phyloP scores from a whole-genome alignment of 2,797 vertebrate genomes.

The Myripristis jacobus region DNA sequence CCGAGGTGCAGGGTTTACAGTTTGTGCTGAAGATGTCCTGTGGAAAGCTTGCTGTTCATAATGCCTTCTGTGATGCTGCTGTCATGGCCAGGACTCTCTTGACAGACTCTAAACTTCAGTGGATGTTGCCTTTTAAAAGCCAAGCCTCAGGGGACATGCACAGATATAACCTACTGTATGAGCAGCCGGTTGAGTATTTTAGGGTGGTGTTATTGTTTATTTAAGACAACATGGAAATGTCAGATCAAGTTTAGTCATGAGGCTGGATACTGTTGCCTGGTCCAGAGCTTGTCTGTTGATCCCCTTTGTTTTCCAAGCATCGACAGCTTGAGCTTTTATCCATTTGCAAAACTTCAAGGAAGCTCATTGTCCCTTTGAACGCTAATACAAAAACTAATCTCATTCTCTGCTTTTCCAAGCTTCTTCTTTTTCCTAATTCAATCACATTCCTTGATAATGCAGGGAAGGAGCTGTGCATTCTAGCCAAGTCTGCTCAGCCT shows the following conservation, averaged over 20 bases:
- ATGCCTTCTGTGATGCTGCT: not conserved
- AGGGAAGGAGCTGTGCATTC: not conserved
- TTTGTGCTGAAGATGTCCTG: not conserved
- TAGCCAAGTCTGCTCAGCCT: not conserved
- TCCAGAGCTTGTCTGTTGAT: not conserved
- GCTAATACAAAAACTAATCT: not conserved
- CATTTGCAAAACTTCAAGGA: not conserved
- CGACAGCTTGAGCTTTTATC: not conserved
- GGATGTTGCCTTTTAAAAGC: not conserved
- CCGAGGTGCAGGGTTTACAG: too few species aligned
- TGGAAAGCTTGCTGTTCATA: not conserved
- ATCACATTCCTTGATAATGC: not conserved
- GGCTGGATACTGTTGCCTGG: slow-evolving; percentile 37
- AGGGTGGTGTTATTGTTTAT: slow-evolving; percentile 26
- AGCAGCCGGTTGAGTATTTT: not conserved
- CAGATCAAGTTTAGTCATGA: not conserved
- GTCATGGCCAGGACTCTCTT: not conserved
- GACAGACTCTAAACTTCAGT: not conserved
- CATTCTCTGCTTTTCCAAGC: not conserved
- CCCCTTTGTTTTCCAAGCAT: not conserved
- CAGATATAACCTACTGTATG: not conserved
- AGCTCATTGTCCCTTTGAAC: not conserved
- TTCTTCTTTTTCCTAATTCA: not conserved
- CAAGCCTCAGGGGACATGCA: not conserved
- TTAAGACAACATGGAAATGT: slow-evolving; percentile 38